A percentile compares a stretch with the other conserved stretches of the same genome.
Conservation (phyloP, 2,888 invertebrate species). For the Leucophenga montana region DNA sequence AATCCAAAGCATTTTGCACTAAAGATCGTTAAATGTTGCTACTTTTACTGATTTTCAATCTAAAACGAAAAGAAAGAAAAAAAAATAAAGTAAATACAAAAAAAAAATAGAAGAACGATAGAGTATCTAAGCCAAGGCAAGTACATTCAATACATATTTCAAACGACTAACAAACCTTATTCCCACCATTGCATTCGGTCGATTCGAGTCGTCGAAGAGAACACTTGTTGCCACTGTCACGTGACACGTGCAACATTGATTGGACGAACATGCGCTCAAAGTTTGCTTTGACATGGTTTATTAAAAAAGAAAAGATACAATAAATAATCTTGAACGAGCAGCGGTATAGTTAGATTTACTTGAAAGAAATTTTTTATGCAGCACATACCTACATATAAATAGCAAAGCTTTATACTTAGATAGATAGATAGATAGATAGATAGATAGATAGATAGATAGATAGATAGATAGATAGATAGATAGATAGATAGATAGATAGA, state of each 20-base stretch:
- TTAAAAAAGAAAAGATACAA: constrained; percentile 1
- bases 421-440: too few species aligned
- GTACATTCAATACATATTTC: not conserved
- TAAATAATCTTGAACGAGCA: not conserved
- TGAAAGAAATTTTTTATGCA: too few species aligned
- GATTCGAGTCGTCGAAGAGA: not conserved
- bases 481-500: too few species aligned
- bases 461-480: too few species aligned
- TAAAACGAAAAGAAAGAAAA: not conserved
- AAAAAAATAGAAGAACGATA: too few species aligned
- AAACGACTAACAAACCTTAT: constrained; percentile 13
- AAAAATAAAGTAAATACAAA: too few species aligned
- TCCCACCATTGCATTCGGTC: not conserved
- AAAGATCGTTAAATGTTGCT: constrained; percentile 15
- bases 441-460: too few species aligned
- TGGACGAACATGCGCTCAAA: not conserved
- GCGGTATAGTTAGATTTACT: too few species aligned
- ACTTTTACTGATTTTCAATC: constrained; percentile 20
- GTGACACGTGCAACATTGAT: constrained; percentile 22
- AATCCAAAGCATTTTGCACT: not conserved
- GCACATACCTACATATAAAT: too few species aligned
- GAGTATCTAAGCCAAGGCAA: not conserved
- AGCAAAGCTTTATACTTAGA: too few species aligned
- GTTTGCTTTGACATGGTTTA: constrained; percentile 6
- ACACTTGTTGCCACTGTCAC: constrained; percentile 14